Base-by-base conservation (phyloP, 2,113 vertebrate genomes). In the Seriola aureovittata region DNA sequence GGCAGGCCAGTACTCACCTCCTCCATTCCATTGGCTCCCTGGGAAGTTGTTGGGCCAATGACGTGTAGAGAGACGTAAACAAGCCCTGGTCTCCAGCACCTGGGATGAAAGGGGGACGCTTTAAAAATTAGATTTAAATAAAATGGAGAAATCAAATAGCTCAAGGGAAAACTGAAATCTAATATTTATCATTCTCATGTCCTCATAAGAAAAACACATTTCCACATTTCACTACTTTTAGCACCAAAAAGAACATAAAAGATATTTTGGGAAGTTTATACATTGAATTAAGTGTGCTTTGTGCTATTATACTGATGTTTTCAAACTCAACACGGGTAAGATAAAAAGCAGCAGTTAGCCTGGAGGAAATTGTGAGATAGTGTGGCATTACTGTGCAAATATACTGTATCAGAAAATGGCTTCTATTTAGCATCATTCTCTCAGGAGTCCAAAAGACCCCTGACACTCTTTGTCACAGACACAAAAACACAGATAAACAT, bases 11-110 rank as follows among this genome's bases (percentile, higher is more conserved):
- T 3, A 78, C 93, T 79, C 91, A 98, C 98, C 98, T 96, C 85
- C 98, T 97, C 98, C 98, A 99, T 88, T 99, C 98, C 97, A 99
- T 98, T 3, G 98, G 97, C 81, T 99, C 98, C 89, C 97, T 93
- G 67, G 98, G 97, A 87, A 99, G 97, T 87, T 99, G 97, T 89
- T 98, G 97, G 85, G 97, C 97, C 88, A 99, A 94, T 0, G 95
- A 96, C 25, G 96, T 96, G 86, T 97, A 98, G 17, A 99, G 87
- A 72, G 97, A 96, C 16, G 96, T 96, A 83, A 99, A 99, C 88
- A 99, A 95, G 81, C 88, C 95, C 94, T 98, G 97, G 94, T 99
- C 98, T 93, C 98, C 98, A 86, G 97, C 97, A 96, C 97, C 98
- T 99, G 85, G 8, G 57, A 78, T 3, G 14, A 19, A 70, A 71